Base-by-base conservation (phyloP, 2,888 invertebrate species). In the Aphrophora alni region DNA sequence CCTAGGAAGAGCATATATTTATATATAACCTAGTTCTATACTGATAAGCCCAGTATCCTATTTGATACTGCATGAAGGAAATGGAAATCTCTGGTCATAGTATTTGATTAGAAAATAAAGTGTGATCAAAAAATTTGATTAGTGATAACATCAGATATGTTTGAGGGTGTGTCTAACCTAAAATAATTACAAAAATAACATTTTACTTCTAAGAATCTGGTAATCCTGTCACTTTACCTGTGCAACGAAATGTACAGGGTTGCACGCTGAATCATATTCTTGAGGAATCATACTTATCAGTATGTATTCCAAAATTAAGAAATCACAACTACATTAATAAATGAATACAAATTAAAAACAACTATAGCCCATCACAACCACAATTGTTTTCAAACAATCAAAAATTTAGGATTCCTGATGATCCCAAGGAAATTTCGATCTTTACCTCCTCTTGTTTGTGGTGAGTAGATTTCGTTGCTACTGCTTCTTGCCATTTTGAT, bases 211-310 rank as follows among this genome's bases (percentile, higher is more conserved):
- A 44, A 44, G 17, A 44, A 44, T 7, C 44, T 14, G 44, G 44
- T 14, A 44, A 44, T 14, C 44, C 21, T 59, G 21, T 21, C 59
- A 59, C n/a, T 59, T 77, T 82, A 85, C 85, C 82, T 85, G 84
- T 74, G 84, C 84, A 25, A 84, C 84, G 25, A 84, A 82, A 71
- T 83, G 81, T 33, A 84, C 84, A 71, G 85, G 84, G 77, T 85
- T 85, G 77, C 85, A 85, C 10, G 83, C 83, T 26, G 84, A 83
- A 74, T 84, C 83, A 77, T 84, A 84, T 75, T 84, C 84, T 38
- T 82, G 81, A 26, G 84, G 83, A 75, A 83, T 84, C 84, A 84
- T 84, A 59, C 59, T 59, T 59, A 59, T 59, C 59, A 21, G 59
- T 59, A 59, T 59, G 59, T 59, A 59, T 59, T 21, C 59, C 59